A percentile compares a stretch with the other conserved stretches of the same genome.
phyloP scores from a whole-genome alignment of 1,140 invertebrate genomes.

The Nephila pilipes region DNA sequence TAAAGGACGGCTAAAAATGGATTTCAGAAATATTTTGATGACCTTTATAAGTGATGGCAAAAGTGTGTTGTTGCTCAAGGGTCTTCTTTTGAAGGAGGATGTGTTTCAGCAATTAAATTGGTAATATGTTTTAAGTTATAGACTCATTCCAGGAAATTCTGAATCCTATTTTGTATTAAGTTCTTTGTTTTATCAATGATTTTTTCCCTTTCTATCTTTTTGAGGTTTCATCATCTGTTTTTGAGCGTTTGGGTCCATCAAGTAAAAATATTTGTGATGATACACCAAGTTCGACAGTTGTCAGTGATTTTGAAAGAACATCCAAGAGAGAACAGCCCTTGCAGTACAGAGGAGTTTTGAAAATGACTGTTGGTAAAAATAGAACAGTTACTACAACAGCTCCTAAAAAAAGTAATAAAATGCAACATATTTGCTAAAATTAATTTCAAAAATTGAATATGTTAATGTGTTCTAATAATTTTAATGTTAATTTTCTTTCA shows the following conservation, averaged over 20 bases:
- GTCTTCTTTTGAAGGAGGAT: too few relatives aligned
- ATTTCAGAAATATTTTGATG: too few relatives aligned
- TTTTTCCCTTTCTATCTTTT: neutral
- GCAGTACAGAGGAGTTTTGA: slow-evolving; percentile 71
- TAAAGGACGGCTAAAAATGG: too few relatives aligned
- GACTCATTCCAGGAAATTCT: too few relatives aligned
- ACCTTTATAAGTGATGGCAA: too few relatives aligned
- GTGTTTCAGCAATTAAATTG: too few relatives aligned
- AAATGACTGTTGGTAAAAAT: slow-evolving; percentile 65
- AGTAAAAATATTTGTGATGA: slow-evolving; percentile 43
- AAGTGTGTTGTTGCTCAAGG: too few relatives aligned
- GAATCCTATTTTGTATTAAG: too few relatives aligned
- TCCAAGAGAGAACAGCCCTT: slow-evolving; percentile 13
- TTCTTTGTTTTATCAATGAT: too few relatives aligned
- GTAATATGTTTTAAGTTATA: too few relatives aligned
- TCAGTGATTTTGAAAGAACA: slow-evolving; percentile 13
- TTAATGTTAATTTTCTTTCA: neutral
- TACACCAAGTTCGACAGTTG: slow-evolving; percentile 48
- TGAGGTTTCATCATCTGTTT: slow-evolving; percentile 61
- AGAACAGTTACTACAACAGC: slow-evolving; percentile 4
- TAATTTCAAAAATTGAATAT: neutral
- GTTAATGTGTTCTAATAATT: neutral
- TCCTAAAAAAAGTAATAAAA: slow-evolving; percentile 39
- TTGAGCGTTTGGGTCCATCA: slow-evolving; percentile 66
- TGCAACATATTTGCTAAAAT: neutral